phyloP scores from a whole-genome alignment of 2,113 vertebrate species.

The Leucosticte australis region DNA sequence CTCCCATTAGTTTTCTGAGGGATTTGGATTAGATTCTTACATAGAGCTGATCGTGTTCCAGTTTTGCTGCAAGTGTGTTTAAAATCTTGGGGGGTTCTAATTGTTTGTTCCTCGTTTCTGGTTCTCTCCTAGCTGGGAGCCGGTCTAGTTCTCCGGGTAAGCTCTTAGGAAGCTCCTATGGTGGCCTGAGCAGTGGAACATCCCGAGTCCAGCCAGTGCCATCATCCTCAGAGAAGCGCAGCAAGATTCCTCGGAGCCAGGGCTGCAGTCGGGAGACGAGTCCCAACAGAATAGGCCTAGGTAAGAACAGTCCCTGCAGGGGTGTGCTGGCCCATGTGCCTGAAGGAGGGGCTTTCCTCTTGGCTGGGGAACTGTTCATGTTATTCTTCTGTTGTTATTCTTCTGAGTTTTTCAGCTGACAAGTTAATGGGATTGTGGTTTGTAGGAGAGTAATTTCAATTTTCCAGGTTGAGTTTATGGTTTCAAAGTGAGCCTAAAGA shows the following conservation, averaged over 20 bases:
- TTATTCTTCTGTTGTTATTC: background rate
- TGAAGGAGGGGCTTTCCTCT: background rate
- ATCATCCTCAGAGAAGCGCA: constrained; percentile 86
- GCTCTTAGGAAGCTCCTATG: constrained; percentile 86
- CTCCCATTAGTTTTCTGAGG: background rate
- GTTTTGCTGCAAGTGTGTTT: background rate
- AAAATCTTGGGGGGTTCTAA: background rate
- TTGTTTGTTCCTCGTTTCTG: background rate
- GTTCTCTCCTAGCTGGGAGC: constrained; percentile 85
- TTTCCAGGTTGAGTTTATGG: background rate
- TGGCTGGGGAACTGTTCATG: background rate
- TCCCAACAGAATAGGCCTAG: constrained; percentile 90
- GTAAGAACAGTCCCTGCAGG: constrained; percentile 74
- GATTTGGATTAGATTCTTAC: background rate
- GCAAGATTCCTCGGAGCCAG: constrained; percentile 93
- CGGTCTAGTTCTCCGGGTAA: constrained; percentile 95
- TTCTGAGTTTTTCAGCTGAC: background rate
- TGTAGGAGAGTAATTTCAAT: background rate
- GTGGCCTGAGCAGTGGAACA: constrained; percentile 75
- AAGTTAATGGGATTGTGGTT: background rate
- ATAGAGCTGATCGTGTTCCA: background rate
- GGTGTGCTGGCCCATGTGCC: rapidly evolving
- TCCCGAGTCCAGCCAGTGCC: constrained; percentile 78
- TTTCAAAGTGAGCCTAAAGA: background rate
- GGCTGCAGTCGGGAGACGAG: constrained; percentile 97